Base-by-base conservation (phyloP, 2,113 vertebrate genomes). In the Oryzias melastigma region DNA sequence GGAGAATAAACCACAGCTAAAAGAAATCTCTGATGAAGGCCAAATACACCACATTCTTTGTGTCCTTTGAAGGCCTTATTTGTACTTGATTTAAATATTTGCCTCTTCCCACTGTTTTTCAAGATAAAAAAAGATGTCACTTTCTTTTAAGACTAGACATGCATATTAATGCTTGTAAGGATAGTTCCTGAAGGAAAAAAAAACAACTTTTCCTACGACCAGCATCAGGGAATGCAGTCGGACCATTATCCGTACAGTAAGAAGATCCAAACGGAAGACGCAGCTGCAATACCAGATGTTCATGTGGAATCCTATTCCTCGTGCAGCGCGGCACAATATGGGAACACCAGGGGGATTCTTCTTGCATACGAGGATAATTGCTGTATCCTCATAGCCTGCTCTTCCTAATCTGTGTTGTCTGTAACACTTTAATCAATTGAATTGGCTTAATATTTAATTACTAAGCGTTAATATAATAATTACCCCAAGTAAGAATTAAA, bases 261-360 rank as follows among this genome's bases (percentile, higher is more conserved):
- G 73, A 73, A 71, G 53, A 73, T 73, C 59, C n/a, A 29, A 57
- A 87, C 79, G 75, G 85, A 65, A 59, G 79, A 85, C 75, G 60
- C 85, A 88, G 78, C 85, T 85, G 87, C 81, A 74, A 58, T 69
- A 78, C 80, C 88, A 88, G 88, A 88, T 90, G 86, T 83, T 81
- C 69, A 54, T 68, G 52, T 62, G 64, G 45, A 77, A 85, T 75
- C 66, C 60, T 51, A 46, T 80, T 77, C 79, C 67, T 75, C 58
- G 74, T 77, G 75, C 66, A 67, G 66, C 42, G 58, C 46, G 54
- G 35, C 68, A 43, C 58, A 68, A 58, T 69, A 52, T 45, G 50
- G 43, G 20, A 52, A 63, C 55, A 71, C 68, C 77, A 62, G 55
- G 65, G 78, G 84, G 85, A 70, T 64, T 56, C 64, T 62, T 58